phyloP scores from a whole-genome alignment of 2,888 invertebrate species.

The Andrena haemorrhoa region DNA sequence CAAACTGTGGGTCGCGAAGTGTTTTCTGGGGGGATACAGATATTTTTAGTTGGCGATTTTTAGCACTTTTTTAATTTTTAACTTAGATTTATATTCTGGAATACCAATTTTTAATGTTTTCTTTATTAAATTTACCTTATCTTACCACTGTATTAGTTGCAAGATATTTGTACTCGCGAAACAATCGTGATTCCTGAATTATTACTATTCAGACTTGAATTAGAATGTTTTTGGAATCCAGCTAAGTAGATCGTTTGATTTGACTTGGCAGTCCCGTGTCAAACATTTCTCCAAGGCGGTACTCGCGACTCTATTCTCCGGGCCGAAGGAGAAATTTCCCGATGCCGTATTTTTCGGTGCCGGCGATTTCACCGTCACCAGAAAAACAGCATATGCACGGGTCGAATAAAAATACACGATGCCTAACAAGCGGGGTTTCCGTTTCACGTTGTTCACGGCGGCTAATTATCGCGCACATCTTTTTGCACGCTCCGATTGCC shows the following conservation, averaged over 20 bases:
- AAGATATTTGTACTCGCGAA: no score
- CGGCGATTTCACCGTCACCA: slow-evolving; percentile 23
- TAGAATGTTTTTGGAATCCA: not conserved
- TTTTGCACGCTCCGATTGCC: slow-evolving; percentile 31
- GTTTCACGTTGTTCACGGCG: slow-evolving; percentile 21
- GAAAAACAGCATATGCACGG: slow-evolving; percentile 11
- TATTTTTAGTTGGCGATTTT: no score
- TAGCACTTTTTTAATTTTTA: no score
- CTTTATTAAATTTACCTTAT: no score
- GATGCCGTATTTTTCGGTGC: slow-evolving; percentile 23
- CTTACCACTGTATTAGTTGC: no score
- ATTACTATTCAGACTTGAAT: no score
- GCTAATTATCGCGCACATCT: slow-evolving; percentile 35
- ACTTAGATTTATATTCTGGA: no score
- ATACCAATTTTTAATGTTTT: no score
- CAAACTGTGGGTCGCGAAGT: no score
- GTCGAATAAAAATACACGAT: slow-evolving; percentile 1
- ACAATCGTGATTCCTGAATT: no score
- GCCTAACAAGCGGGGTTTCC: slow-evolving; percentile 21
- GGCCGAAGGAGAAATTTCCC: slow-evolving; percentile 25
- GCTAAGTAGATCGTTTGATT: not conserved
- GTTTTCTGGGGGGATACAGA: no score
- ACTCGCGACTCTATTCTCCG: not conserved
- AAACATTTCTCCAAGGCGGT: not conserved
- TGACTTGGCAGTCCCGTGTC: no score